These are phyloP conservation scores for Cydia strobilella DNA, from an alignment of 1,140 invertebrate species.

Conservation along the genomic window DNA sequence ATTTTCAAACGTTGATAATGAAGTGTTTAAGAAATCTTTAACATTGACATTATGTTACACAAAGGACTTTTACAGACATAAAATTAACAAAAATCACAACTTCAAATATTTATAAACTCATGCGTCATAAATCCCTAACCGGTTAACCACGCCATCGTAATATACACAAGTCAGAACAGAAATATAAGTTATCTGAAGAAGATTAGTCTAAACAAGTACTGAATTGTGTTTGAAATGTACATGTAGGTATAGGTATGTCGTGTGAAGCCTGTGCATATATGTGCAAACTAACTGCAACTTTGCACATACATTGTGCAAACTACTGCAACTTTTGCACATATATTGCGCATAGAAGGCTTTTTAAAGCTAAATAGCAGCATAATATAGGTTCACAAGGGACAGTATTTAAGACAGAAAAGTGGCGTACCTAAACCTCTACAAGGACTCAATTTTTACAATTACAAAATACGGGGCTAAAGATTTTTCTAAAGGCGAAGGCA, in stretches of 20 bases:
- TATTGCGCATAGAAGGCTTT: constrained; percentile 5
- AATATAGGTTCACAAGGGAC: neutral
- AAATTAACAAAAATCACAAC: neutral
- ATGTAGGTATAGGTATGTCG: constrained; percentile 29
- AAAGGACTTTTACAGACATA: constrained; percentile 14
- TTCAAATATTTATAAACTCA: neutral
- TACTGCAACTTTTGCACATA: constrained; percentile 16
- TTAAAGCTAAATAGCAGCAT: neutral
- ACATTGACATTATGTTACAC: neutral
- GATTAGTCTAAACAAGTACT: constrained; percentile 28
- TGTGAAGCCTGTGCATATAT: constrained; percentile 11
- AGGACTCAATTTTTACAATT: too few species aligned
- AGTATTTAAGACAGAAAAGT: neutral
- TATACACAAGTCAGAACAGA: constrained; percentile 25
- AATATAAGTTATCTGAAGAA: constrained; percentile 1
- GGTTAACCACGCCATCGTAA: neutral
- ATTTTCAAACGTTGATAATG: neutral
- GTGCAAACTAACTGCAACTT: constrained; percentile 14
- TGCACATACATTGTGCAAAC: constrained; percentile 15
- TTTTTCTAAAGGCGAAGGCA: neutral
- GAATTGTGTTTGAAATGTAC: constrained; percentile 27
- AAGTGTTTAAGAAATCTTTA: neutral
- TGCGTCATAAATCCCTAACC: constrained; percentile 15
- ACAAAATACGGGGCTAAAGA: too few species aligned
- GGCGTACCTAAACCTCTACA: too few species aligned